Evolutionary conservation across 2,797 vertebrate genomes (phyloP).

Genomic region (Hippopotamyrus pictus): DNA sequence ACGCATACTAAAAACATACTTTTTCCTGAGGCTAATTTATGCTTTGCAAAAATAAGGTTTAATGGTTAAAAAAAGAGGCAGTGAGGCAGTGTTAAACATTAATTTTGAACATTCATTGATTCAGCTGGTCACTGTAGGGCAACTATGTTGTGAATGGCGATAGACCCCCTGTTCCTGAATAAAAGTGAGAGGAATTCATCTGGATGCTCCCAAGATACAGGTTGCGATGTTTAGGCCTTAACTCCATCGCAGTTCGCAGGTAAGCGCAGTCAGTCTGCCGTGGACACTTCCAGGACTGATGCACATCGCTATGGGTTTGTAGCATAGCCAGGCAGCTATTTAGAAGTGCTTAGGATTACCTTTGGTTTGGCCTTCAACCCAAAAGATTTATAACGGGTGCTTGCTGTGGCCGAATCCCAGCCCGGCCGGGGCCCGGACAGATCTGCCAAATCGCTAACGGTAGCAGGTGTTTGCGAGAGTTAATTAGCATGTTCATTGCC

Average conservation of each 20-base stretch:
- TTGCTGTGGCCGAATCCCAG: slow-evolving; percentile 2
- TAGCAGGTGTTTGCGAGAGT: slow-evolving; percentile 13
- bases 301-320: neutral
- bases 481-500: slow-evolving; percentile 13
- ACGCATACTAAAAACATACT: neutral
- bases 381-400: neutral
- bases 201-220: neutral
- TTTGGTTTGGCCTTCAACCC: slow-evolving; percentile 15
- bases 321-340: neutral
- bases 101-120: neutral
- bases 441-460: slow-evolving; percentile 5
- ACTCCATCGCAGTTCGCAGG: too few relatives aligned
- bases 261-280: neutral
- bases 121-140: neutral
- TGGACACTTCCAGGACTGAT: neutral
- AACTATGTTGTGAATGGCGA: neutral
- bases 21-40: neutral
- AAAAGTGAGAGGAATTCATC: neutral
- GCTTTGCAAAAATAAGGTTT: neutral
- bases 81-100: neutral
- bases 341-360: slow-evolving; percentile 17
- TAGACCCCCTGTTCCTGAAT: neutral
- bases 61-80: neutral
- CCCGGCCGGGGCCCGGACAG: neutral
- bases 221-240: neutral